Evolutionary conservation across 2,888 invertebrate species (phyloP).

Genomic region (Aphidius colemani): DNA sequence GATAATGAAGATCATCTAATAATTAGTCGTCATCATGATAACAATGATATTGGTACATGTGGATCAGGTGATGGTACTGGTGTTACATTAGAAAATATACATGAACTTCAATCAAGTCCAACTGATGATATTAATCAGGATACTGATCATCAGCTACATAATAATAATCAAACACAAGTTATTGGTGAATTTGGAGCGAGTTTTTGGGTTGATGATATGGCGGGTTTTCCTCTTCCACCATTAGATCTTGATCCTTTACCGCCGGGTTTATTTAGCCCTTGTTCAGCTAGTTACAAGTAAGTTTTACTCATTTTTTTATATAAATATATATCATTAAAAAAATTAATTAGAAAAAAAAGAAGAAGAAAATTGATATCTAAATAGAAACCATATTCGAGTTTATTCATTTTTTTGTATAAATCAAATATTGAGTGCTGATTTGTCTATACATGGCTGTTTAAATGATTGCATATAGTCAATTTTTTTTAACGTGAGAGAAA

Average conservation of each 20-base stretch:
- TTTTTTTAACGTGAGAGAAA: too few species aligned
- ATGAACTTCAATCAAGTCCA: slow-evolving; percentile 53
- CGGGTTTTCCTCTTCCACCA: slow-evolving; percentile 81
- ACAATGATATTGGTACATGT: slow-evolving; percentile 35
- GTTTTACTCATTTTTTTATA: slow-evolving; percentile 38
- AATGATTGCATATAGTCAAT: too few species aligned
- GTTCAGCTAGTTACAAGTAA: slow-evolving; percentile 77
- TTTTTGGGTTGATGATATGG: slow-evolving; percentile 81
- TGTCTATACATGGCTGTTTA: too few species aligned
- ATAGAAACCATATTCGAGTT: too few species aligned
- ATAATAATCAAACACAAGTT: slow-evolving; percentile 48
- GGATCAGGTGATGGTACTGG: slow-evolving; percentile 24
- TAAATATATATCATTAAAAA: too few species aligned
- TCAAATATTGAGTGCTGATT: too few species aligned
- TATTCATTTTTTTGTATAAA: too few species aligned
- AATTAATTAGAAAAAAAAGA: too few species aligned
- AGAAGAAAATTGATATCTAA: too few species aligned
- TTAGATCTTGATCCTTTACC: slow-evolving; percentile 87
- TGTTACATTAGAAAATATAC: slow-evolving; percentile 39
- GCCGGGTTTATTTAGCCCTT: slow-evolving; percentile 85
- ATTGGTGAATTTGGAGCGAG: slow-evolving; percentile 60
- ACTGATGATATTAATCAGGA: slow-evolving; percentile 48
- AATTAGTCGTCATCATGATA: slow-evolving; percentile 20
- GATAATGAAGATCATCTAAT: slow-evolving; percentile 49
- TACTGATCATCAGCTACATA: slow-evolving; percentile 44